Evolutionary conservation across 53 echinoderm and acorn worm genomes (phyloP).

Genomic region (Arbacia lixula): DNA sequence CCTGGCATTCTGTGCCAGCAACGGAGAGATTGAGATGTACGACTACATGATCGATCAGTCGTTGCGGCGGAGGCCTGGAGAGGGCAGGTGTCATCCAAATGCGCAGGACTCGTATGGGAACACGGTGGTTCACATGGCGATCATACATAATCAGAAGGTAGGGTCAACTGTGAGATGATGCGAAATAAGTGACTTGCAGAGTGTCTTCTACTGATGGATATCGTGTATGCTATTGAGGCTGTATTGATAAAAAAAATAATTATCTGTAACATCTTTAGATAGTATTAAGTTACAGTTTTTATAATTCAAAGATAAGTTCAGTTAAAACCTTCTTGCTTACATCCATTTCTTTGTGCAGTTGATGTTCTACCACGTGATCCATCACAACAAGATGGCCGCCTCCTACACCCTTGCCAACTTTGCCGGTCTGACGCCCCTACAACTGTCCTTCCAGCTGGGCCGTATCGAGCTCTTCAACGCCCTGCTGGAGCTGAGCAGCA

Average conservation of each 20-base stretch:
- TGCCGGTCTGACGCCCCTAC: constrained; percentile 83
- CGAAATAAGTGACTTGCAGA: background rate
- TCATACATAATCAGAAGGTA: constrained; percentile 94
- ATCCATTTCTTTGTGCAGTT: no score
- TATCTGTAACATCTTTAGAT: background rate
- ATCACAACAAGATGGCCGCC: constrained; percentile 80
- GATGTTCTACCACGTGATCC: constrained; percentile 87
- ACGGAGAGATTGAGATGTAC: constrained; percentile 82
- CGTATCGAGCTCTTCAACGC: constrained; percentile 80
- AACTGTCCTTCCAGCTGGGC: constrained; percentile 86
- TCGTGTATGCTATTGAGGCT: no score
- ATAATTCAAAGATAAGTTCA: no score
- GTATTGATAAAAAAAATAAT: background rate
- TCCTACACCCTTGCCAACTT: constrained; percentile 68
- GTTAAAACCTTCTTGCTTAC: no score
- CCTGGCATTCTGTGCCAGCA: constrained; percentile 87
- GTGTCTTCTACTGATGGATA: background rate
- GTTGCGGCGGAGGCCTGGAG: constrained; percentile 50
- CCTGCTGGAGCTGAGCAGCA: constrained; percentile 84
- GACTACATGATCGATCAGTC: constrained; percentile 81
- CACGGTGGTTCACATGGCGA: constrained; percentile 87
- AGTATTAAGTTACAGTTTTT: background rate
- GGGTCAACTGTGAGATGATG: no score
- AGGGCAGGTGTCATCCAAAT: constrained; percentile 83
- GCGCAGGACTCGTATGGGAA: constrained; percentile 84